Evolutionary conservation across 2,888 invertebrate species (phyloP).

Genomic region (Ditula angustiorana): DNA sequence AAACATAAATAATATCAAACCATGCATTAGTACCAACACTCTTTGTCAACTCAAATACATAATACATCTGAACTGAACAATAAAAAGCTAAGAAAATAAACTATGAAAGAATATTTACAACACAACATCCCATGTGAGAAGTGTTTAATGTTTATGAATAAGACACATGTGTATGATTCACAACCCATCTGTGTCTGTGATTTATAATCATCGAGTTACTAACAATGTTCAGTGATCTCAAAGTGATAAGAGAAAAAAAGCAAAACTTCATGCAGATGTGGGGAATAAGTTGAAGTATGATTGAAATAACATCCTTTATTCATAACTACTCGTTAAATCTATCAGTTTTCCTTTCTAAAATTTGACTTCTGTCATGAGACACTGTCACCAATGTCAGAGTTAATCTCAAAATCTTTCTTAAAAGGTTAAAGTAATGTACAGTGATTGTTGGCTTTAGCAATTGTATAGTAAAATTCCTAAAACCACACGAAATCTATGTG

Average conservation of each 20-base stretch:
- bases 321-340: no score
- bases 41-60: neutral
- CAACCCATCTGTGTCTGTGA: slow-evolving; percentile 59
- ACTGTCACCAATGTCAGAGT: no score
- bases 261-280: no score
- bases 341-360: no score
- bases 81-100: slow-evolving; percentile 15
- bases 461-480: no score
- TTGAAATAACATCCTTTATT: no score
- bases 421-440: no score
- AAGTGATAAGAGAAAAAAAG: neutral
- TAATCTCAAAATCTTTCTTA: no score
- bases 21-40: neutral
- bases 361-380: no score
- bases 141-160: slow-evolving; percentile 53
- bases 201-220: slow-evolving; percentile 46
- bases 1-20: neutral
- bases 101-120: slow-evolving; percentile 32
- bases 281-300: no score
- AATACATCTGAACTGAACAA: neutral
- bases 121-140: slow-evolving; percentile 36
- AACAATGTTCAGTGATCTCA: slow-evolving; percentile 9
- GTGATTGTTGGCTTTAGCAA: no score
- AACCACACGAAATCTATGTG: no score
- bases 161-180: slow-evolving; percentile 63